Evolutionary conservation across 2,797 vertebrate species (phyloP).

Genomic region (Smutsia temminckii): DNA sequence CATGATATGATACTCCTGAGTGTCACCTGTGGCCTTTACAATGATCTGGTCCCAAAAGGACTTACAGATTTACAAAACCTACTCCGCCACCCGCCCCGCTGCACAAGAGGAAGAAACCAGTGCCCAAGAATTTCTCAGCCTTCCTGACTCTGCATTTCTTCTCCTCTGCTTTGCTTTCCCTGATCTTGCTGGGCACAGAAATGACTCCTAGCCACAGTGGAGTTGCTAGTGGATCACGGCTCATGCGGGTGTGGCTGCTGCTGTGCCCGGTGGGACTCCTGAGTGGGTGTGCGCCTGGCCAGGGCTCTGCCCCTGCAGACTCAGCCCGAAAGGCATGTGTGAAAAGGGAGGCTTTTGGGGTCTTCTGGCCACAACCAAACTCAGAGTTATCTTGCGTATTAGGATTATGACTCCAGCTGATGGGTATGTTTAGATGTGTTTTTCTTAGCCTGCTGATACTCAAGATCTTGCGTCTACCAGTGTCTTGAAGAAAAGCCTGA

Average conservation of each 20-base stretch:
- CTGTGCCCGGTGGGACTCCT: background rate
- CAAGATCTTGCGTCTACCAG: background rate
- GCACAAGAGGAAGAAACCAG: background rate
- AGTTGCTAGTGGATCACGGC: too few species aligned
- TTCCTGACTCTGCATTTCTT: background rate
- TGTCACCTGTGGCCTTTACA: background rate
- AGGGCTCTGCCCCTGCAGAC: background rate
- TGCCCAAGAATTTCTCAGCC: too few species aligned
- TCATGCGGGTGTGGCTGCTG: too few species aligned
- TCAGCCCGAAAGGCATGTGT: background rate
- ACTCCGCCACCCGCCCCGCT: too few species aligned
- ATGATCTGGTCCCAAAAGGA: background rate
- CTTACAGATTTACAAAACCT: background rate
- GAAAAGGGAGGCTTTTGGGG: too few species aligned
- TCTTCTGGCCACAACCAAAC: background rate
- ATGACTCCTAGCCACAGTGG: background rate
- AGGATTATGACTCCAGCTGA: background rate
- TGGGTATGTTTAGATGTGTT: background rate
- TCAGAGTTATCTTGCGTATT: background rate
- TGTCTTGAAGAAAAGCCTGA: background rate
- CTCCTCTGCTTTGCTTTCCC: background rate
- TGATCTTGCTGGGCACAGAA: background rate
- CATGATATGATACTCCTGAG: accelerated
- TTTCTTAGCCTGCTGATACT: background rate
- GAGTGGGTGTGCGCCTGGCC: background rate